phyloP scores from a whole-genome alignment of 2,797 vertebrate genomes.

The Chromobotia macracanthus region DNA sequence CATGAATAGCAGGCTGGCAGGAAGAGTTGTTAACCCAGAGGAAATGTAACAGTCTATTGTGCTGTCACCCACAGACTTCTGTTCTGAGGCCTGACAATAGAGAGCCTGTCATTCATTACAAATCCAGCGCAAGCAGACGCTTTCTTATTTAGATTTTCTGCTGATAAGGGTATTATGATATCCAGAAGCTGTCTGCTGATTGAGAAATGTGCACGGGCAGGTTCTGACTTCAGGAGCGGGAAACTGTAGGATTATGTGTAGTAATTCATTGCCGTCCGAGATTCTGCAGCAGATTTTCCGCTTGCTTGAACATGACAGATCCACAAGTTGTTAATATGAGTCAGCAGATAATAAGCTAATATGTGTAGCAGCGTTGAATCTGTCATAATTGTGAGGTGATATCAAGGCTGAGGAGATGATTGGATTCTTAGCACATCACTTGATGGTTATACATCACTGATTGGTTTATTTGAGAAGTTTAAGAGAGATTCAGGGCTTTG shows the following conservation, averaged over 20 bases:
- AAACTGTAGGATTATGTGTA: neutral
- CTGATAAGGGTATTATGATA: conserved; percentile 46
- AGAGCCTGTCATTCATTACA: conserved; percentile 47
- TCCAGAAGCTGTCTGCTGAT: conserved; percentile 33
- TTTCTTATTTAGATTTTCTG: conserved; percentile 57
- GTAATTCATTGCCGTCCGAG: neutral
- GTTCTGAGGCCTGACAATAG: conserved; percentile 39
- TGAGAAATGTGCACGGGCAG: conserved; percentile 24
- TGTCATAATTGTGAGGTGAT: neutral
- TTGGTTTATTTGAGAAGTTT: neutral
- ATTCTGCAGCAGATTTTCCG: neutral
- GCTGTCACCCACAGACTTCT: conserved; percentile 50
- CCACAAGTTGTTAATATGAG: neutral
- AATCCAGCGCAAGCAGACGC: conserved; percentile 17
- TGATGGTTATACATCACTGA: neutral
- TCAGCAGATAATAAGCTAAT: neutral
- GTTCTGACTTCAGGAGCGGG: neutral
- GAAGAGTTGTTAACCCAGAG: conserved; percentile 42
- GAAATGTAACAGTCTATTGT: conserved; percentile 52
- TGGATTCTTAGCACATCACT: neutral
- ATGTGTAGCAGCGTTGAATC: neutral
- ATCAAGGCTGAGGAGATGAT: neutral
- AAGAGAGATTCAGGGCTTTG: neutral
- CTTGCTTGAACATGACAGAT: neutral
- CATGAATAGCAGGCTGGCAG: conserved; percentile 60